Base-by-base conservation (phyloP, 2,888 invertebrate genomes). In the Melinaea menophilus region DNA sequence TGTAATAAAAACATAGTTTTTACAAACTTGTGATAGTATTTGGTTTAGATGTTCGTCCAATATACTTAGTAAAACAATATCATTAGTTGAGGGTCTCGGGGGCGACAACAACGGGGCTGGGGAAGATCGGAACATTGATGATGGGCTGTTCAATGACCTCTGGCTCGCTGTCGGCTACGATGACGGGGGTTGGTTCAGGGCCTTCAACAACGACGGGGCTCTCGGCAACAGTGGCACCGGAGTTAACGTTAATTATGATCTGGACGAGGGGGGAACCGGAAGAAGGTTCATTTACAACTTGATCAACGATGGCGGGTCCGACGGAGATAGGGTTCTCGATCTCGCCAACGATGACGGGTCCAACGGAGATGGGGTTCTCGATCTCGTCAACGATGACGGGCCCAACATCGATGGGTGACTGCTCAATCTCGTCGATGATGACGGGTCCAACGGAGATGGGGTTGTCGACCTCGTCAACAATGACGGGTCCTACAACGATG, bases 221-320 rank as follows among this genome's bases (percentile, higher is more conserved):
- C 37, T 69, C 67, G 9, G 41, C 41, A 11, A 37, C 37, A 37
- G 3, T 3, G 7, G 41, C 41, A 9, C 41, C 41, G 9, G 41
- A 9, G 62, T 61, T 63, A 48, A 73, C 65, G 71, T 74, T 74
- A 47, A 73, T 58, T 65, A 74, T 73, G 64, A 75, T 70, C 63
- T 73, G 71, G 31, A 75, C 74, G 5, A 74, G 63, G 33, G 73
- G 70, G 54, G 71, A 58, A 34, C 54, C 48, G 56, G 61, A n/a
- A 48, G 48, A 7, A 22, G 55, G 3, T 5, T 41, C 41, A 41
- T 9, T 5, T 7, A 37, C 9, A 33, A 55, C 57, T 68, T 41
- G 41, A 41, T 41, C 41, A 41, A 41, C 11, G 41, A 41, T 41
- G 2, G 41, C 41, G 1, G 41, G 41, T 41, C 41, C 41, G 7